A percentile compares a stretch with the other conserved stretches of the same genome.
Conservation (phyloP, 2,113 vertebrate genomes). For the Limanda limanda region DNA sequence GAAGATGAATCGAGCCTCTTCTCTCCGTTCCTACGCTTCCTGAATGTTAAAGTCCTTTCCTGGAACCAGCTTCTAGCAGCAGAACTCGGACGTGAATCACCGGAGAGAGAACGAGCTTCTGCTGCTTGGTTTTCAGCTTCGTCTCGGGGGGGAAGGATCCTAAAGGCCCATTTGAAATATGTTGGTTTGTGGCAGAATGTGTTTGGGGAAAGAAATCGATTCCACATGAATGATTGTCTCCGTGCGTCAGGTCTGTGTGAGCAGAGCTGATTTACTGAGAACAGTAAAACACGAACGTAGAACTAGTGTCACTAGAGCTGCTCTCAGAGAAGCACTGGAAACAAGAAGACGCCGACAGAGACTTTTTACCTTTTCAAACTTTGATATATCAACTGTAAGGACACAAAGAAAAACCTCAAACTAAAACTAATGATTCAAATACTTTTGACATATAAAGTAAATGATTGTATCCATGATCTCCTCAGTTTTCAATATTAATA, state of each 20-base stretch:
- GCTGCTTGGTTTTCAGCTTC: background rate
- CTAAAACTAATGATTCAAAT: too few species aligned
- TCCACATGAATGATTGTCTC: slow-evolving; percentile 1
- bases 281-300: background rate
- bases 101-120: slow-evolving; percentile 7
- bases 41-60: slow-evolving; percentile 1
- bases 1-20: slow-evolving; percentile 33
- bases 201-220: slow-evolving; percentile 22
- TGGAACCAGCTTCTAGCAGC: slow-evolving; percentile 6
- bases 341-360: too few species aligned
- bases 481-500: too few species aligned
- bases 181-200: slow-evolving; percentile 17
- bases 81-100: slow-evolving; percentile 29
- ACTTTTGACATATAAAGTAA: too few species aligned
- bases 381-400: background rate
- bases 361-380: too few species aligned
- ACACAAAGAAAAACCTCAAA: too few species aligned
- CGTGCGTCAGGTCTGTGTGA: background rate
- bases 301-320: too few species aligned
- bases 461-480: too few species aligned
- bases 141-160: slow-evolving; percentile 26
- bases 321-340: too few species aligned
- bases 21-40: background rate
- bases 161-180: slow-evolving; percentile 41
- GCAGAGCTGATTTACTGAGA: slow-evolving; percentile 7